Conservation (phyloP, 2,888 invertebrate species). For the Cantharis nigra region DNA sequence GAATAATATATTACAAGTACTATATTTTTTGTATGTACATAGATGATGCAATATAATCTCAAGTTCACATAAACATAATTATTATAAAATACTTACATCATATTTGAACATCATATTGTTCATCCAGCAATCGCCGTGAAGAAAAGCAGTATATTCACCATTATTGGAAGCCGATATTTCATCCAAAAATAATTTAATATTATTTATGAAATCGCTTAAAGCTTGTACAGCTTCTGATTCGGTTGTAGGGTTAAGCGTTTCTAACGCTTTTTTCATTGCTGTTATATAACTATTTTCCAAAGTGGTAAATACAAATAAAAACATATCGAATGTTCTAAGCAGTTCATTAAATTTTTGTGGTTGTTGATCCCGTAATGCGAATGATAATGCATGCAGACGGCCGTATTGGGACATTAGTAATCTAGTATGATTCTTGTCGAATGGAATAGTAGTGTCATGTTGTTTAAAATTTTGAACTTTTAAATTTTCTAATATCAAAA, state of each 20-base stretch:
- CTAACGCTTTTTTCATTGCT: not conserved
- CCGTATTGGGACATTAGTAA: slow-evolving; percentile 43
- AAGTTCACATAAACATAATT: not conserved
- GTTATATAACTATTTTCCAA: not conserved
- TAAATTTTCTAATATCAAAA: slow-evolving; percentile 42
- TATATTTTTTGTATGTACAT: no score
- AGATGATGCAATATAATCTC: not conserved
- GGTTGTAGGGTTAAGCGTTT: not conserved
- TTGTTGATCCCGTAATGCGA: slow-evolving; percentile 40
- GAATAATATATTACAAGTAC: no score
- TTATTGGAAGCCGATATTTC: not conserved
- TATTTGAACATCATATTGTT: slow-evolving; percentile 42
- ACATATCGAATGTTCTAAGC: not conserved
- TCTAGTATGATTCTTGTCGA: slow-evolving; percentile 42
- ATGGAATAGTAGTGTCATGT: slow-evolving; percentile 38
- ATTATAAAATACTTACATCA: slow-evolving; percentile 23
- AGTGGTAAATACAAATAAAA: not conserved
- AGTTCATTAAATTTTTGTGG: slow-evolving; percentile 25
- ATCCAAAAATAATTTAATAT: not conserved
- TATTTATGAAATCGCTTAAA: not conserved
- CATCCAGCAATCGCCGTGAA: slow-evolving; percentile 44
- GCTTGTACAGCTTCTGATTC: not conserved
- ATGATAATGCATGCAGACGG: slow-evolving; percentile 44
- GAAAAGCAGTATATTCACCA: slow-evolving; percentile 30
- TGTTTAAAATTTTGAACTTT: slow-evolving; percentile 37